Evolutionary conservation across 2,888 invertebrate species (phyloP).

Genomic region (Thecophora atra): DNA sequence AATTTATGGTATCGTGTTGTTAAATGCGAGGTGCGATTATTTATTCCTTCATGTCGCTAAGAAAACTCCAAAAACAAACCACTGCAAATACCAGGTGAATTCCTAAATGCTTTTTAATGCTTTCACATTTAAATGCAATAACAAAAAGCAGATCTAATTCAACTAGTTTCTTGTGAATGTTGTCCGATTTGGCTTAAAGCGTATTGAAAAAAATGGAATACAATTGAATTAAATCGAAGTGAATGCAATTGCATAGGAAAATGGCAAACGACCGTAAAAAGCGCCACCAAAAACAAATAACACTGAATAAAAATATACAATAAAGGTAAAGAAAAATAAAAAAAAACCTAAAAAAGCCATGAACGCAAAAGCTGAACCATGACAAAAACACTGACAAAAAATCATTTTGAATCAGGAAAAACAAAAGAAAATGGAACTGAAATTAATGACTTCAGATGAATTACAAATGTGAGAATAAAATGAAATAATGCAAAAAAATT

Average conservation of each 20-base stretch:
- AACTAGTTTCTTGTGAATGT: conserved; percentile 34
- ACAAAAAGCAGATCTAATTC: not conserved
- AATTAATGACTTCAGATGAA: not conserved
- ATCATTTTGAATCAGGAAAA: not conserved
- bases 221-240: conserved; percentile 33
- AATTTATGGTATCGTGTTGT: not conserved
- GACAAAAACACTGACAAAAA: conserved; percentile 4
- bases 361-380: not conserved
- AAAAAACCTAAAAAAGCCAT: conserved; percentile 11
- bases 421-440: not conserved
- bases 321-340: conserved; percentile 34
- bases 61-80: not conserved
- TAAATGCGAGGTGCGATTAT: conserved; percentile 36
- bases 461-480: no score
- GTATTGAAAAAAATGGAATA: conserved; percentile 51
- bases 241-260: conserved; percentile 47
- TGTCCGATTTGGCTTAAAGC: conserved; percentile 48
- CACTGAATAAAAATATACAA: conserved; percentile 17
- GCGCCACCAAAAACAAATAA: not conserved
- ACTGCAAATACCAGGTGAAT: conserved; percentile 28
- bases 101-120: conserved; percentile 33
- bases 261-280: conserved; percentile 43
- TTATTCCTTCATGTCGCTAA: conserved; percentile 21
- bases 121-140: conserved; percentile 30
- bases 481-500: no score